Conservation (phyloP, 2,113 vertebrate genomes). For the zebrafish (Danio rerio) region GRCz12tu NC_133197.1:15776501-15777000, state of each 20-base stretch:
- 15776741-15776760: conserved; percentile 24
- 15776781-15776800: conserved; percentile 38
- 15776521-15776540: no score
- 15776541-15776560: no score
- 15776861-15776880: conserved; percentile 58
- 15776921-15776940: conserved; percentile 35
- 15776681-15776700: background rate
- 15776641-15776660: background rate
- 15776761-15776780: conserved; percentile 41
- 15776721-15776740: conserved; percentile 1
- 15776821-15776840: conserved; percentile 38
- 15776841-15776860: conserved; percentile 54
- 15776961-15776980: background rate
- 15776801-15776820: conserved; percentile 48
- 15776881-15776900: conserved; percentile 40
- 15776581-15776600: no score
- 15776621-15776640: background rate
- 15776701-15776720: background rate
- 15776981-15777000: background rate
- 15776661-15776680: conserved; percentile 26
- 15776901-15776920: conserved; percentile 19
- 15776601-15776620: background rate
- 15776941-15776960: background rate
- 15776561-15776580: no score
- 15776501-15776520: no score